Conservation (phyloP, 2,113 vertebrate genomes). For the Protobothrops flavoviridis region DNA sequence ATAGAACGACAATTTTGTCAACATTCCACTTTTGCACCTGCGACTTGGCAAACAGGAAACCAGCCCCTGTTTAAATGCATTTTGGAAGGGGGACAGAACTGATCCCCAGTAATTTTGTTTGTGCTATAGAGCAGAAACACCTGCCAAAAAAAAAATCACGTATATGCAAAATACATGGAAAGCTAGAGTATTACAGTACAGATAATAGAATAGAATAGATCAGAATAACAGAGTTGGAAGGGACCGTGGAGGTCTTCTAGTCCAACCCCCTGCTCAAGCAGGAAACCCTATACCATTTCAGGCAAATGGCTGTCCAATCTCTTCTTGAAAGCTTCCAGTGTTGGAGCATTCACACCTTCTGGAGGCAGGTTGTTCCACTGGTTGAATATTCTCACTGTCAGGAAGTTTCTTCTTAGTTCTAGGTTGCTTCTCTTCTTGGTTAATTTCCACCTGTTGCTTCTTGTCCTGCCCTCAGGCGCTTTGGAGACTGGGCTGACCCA, state of each 20-base stretch:
- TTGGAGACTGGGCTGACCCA: background rate
- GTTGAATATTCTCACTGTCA: too few relatives aligned
- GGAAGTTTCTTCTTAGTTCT: too few relatives aligned
- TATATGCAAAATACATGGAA: constrained; percentile 4
- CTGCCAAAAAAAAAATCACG: background rate
- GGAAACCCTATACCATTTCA: background rate
- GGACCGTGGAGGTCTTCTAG: too few relatives aligned
- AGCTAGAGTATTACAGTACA: background rate
- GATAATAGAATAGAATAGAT: background rate
- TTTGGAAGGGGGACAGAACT: constrained; percentile 24
- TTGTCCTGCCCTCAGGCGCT: too few relatives aligned
- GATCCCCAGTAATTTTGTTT: background rate
- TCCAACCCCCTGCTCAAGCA: background rate
- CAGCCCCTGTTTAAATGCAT: constrained; percentile 17
- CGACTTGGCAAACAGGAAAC: constrained; percentile 33
- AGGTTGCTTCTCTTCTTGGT: too few relatives aligned
- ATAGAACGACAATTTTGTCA: constrained; percentile 41
- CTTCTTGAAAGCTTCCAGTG: too few relatives aligned
- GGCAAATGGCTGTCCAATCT: background rate
- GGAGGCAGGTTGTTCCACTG: too few relatives aligned
- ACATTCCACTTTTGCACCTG: constrained; percentile 13
- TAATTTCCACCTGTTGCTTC: too few relatives aligned
- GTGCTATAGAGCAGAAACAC: background rate
- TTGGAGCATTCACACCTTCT: too few relatives aligned
- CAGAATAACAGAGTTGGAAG: too few relatives aligned